These are phyloP conservation scores for Artemia franciscana DNA, from an alignment of 1,140 invertebrate genomes.

Conservation along the genomic window DNA sequence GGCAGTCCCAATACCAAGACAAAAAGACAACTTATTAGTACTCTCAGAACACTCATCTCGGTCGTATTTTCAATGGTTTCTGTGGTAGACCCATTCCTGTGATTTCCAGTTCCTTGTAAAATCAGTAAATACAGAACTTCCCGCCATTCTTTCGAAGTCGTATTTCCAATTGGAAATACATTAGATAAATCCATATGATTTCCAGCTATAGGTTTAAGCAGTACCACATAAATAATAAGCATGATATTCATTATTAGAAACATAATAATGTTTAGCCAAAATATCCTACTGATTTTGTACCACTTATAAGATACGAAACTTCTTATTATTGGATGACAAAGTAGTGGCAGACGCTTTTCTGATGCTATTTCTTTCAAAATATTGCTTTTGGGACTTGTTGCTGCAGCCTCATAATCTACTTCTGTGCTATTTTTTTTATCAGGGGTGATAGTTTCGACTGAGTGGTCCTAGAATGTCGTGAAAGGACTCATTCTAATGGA, in stretches of 20 bases:
- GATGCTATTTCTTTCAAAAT: constrained; percentile 37
- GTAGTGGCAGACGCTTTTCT: constrained; percentile 33
- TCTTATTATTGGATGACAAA: constrained; percentile 50
- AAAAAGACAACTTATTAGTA: constrained; percentile 19
- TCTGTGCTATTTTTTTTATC: constrained; percentile 10
- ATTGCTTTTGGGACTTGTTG: constrained; percentile 26
- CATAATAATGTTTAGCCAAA: constrained; percentile 41
- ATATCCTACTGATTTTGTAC: constrained; percentile 42
- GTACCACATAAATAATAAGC: constrained; percentile 37
- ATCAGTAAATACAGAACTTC: no score
- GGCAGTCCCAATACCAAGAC: constrained; percentile 25
- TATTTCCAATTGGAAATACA: no score
- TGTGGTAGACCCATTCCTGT: constrained; percentile 12
- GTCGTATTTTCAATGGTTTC: constrained; percentile 12
- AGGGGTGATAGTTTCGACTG: no score
- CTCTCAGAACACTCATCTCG: constrained; percentile 16
- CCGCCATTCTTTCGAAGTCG: no score
- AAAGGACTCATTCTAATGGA: no score
- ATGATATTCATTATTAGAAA: constrained; percentile 41
- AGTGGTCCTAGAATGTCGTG: no score
- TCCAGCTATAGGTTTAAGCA: constrained; percentile 20
- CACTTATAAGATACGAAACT: constrained; percentile 58
- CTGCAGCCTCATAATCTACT: neutral
- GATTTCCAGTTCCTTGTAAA: no score
- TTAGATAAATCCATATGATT: no score